Evolutionary conservation across 1,140 invertebrate species (phyloP).

Genomic region (Aradophagus sp.): DNA sequence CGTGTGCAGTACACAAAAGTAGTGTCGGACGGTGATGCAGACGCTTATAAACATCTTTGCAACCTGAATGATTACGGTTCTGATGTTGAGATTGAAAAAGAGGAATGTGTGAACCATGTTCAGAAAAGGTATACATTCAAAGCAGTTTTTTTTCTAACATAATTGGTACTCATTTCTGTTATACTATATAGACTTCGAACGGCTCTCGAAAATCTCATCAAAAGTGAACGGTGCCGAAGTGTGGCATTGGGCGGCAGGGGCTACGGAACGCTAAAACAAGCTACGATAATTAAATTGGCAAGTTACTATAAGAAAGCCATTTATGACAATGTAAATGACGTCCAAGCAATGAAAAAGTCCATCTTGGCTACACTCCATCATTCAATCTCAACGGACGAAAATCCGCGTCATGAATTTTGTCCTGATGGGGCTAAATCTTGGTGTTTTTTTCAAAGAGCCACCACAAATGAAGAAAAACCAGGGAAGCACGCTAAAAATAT

Average conservation of each 20-base stretch:
- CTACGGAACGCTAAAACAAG: slow-evolving; percentile 3
- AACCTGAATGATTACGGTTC: slow-evolving; percentile 7
- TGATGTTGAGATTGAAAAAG: slow-evolving; percentile 12
- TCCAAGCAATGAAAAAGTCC: slow-evolving; percentile 12
- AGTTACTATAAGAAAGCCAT: slow-evolving; percentile 26
- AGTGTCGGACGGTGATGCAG: slow-evolving; percentile 10
- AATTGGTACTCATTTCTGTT: background rate
- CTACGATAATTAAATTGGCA: slow-evolving; percentile 10
- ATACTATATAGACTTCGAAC: slow-evolving; percentile 2
- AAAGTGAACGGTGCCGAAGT: background rate
- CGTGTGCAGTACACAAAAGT: slow-evolving; percentile 5
- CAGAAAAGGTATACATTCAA: slow-evolving; percentile 12
- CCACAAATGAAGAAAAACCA: background rate
- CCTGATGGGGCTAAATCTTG: slow-evolving; percentile 6
- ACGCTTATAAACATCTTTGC: slow-evolving; percentile 2
- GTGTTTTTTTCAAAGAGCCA: slow-evolving; percentile 14
- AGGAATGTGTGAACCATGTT: slow-evolving; percentile 6
- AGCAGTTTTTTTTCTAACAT: too few species aligned
- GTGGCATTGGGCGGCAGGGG: background rate
- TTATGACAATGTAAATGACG: slow-evolving; percentile 14
- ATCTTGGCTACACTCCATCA: slow-evolving; percentile 14
- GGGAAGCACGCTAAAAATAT: slow-evolving; percentile 12
- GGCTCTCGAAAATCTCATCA: slow-evolving; percentile 3
- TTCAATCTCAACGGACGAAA: slow-evolving; percentile 20
- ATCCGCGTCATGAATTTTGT: slow-evolving; percentile 18